Base-by-base conservation (phyloP, 2,888 invertebrate genomes). In the Latrodectus elegans region DNA sequence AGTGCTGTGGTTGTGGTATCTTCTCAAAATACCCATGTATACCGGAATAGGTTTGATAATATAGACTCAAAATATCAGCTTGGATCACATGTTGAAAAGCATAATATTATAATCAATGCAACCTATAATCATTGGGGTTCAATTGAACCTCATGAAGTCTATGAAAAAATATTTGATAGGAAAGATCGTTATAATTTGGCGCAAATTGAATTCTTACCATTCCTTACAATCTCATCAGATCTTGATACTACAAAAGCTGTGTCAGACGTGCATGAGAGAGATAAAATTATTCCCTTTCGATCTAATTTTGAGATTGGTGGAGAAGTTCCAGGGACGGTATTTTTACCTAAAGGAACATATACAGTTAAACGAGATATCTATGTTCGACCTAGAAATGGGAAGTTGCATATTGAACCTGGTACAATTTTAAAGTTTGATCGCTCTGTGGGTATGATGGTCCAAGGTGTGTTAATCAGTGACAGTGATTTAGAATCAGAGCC, bases 131-230 rank as follows among this genome's bases (percentile, higher is more conserved):
- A 97, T 96, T 94, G 99, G 91, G 97, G 98, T 8, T 90, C 49
- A 55, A 49, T 84, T 70, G 89, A 90, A 77, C 92, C 90, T n/a
- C 75, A 80, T 11, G 88, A 89, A 67, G 90, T 92, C 71, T 92
- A 93, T 90, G 91, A 92, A 74, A 91, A 92, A 68, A 92, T 94
- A 55, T 93, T 94, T 89, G 93, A 93, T 90, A 90, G 97, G 90
- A 97, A 96, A 92, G 97, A 98, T 92, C 94, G 98, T 82, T 99
- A 97, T 92, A 99, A 99, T 92, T 93, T 99, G 89, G 99, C 99
- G 0, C 96, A 95, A 92, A 96, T 99, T 88, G 93, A 95, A 89
- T 98, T 97, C 91, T 95, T 97, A 91, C 99, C 99, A 0, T 99
- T 96, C 91, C 93, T 99, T 89, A 93, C 97, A 84, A 97, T 97